Conservation (phyloP, 2,113 vertebrate genomes). For the Tenebrosternarchus preto region DNA sequence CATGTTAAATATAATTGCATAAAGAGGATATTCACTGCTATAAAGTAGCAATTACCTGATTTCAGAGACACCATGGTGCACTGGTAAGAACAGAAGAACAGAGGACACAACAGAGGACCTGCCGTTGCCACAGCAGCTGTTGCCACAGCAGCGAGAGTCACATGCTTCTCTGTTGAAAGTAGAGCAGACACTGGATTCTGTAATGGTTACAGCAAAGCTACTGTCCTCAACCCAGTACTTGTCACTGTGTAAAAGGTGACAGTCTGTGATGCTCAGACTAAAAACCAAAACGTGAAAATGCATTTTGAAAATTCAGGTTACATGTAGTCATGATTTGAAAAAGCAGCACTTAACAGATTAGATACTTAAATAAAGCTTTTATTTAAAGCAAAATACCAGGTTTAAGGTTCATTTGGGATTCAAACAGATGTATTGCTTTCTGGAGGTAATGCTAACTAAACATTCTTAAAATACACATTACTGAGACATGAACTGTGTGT, state of each 20-base stretch:
- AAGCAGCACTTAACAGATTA: not conserved
- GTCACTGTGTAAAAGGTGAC: not conserved
- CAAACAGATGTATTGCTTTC: conserved; percentile 21
- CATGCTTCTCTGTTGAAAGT: conserved; percentile 1
- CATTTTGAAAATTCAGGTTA: not conserved
- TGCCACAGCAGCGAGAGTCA: conserved; percentile 42
- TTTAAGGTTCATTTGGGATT: not conserved
- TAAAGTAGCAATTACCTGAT: conserved; percentile 48
- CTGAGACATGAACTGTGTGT: not conserved
- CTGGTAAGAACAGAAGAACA: conserved; percentile 18
- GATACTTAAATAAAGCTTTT: not conserved
- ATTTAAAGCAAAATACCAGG: conserved; percentile 15
- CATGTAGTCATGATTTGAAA: not conserved
- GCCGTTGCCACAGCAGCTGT: conserved; percentile 32
- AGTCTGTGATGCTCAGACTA: not conserved
- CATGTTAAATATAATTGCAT: not conserved
- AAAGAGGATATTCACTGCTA: not conserved
- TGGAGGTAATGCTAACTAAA: not conserved
- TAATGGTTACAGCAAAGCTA: conserved; percentile 2
- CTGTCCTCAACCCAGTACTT: not conserved
- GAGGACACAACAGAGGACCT: conserved; percentile 19
- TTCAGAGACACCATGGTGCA: conserved; percentile 57
- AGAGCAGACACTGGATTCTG: not conserved
- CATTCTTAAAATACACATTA: not conserved
- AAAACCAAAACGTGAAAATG: not conserved